Percentiles rank a stretch among this genome's conserved stretches.
phyloP scores from a whole-genome alignment of 2,888 invertebrate genomes.

The Eudemis profundana region DNA sequence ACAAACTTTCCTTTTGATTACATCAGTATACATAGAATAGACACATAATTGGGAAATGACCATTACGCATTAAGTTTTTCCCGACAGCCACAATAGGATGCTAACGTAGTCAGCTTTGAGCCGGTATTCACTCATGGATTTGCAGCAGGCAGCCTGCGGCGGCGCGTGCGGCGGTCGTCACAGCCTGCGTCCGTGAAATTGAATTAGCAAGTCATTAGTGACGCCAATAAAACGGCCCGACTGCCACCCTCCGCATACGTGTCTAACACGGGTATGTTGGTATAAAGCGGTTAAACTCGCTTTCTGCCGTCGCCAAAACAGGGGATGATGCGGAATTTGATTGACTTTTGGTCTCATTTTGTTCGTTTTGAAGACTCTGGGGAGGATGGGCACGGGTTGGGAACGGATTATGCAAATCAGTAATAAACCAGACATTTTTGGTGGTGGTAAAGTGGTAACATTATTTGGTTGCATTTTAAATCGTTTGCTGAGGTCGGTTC shows the following conservation, averaged over 20 bases:
- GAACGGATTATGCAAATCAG: too few relatives aligned
- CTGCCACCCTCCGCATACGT: constrained; percentile 52
- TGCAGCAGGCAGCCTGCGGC: constrained; percentile 5
- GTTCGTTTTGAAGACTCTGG: not conserved
- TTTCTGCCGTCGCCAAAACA: constrained; percentile 18
- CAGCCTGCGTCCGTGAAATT: constrained; percentile 79
- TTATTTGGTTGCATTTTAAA: too few relatives aligned
- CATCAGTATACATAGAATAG: too few relatives aligned
- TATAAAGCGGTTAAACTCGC: constrained; percentile 26
- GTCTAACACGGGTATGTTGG: constrained; percentile 35
- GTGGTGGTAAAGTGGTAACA: too few relatives aligned
- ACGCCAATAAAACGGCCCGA: constrained; percentile 81
- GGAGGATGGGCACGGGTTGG: too few relatives aligned
- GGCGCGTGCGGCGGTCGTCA: constrained; percentile 53
- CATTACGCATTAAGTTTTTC: not conserved
- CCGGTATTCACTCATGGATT: not conserved
- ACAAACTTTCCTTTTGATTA: too few relatives aligned
- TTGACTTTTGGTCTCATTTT: not conserved
- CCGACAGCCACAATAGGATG: not conserved
- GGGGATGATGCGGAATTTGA: constrained; percentile 4
- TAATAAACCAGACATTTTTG: too few relatives aligned
- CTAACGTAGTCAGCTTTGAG: not conserved
- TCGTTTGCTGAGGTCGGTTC: too few relatives aligned
- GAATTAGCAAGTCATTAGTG: constrained; percentile 85
- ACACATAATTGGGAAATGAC: too few relatives aligned